Percentiles rank a stretch among this genome's conserved stretches.
These are phyloP conservation scores for Eledona agricola DNA, from an alignment of 2,888 invertebrate species.

Conservation along the genomic window DNA sequence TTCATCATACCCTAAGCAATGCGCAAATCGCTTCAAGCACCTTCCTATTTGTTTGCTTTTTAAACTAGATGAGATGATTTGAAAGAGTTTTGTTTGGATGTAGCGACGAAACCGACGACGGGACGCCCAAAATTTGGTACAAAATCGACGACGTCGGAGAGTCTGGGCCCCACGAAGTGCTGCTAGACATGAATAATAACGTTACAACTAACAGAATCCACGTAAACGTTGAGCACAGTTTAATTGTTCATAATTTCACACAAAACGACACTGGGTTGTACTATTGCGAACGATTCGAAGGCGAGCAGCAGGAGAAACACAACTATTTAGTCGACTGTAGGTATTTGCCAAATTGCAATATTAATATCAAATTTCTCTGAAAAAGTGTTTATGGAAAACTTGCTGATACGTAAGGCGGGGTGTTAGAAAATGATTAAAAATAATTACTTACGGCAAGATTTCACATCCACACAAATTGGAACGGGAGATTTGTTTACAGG, in stretches of 20 bases:
- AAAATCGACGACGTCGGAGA: conserved; percentile 59
- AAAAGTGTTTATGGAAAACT: no score
- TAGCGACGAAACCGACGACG: conserved; percentile 60
- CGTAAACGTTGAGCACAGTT: conserved; percentile 61
- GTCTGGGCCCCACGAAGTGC: conserved; percentile 58
- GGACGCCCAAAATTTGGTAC: conserved; percentile 65
- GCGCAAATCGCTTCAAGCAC: no score
- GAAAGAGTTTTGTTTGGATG: conserved; percentile 6
- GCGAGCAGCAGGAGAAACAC: conserved; percentile 59
- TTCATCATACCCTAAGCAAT: no score
- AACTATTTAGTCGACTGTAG: conserved; percentile 65
- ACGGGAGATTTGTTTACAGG: conserved; percentile 1
- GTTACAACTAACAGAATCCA: conserved; percentile 60
- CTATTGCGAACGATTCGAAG: conserved; percentile 62
- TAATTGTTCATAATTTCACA: conserved; percentile 62
- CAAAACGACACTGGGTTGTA: conserved; percentile 64
- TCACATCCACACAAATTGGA: conserved; percentile 1
- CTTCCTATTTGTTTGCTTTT: neutral
- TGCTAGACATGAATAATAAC: conserved; percentile 64
- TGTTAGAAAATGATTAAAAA: no score
- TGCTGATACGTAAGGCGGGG: no score
- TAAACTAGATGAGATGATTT: neutral
- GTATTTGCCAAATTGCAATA: conserved; percentile 27
- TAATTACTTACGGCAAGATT: no score
- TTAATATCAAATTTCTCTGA: no score